Percentiles rank a stretch among this genome's conserved stretches.
phyloP scores from a whole-genome alignment of 2,797 vertebrate species.

The Takifugu ocellatus region DNA sequence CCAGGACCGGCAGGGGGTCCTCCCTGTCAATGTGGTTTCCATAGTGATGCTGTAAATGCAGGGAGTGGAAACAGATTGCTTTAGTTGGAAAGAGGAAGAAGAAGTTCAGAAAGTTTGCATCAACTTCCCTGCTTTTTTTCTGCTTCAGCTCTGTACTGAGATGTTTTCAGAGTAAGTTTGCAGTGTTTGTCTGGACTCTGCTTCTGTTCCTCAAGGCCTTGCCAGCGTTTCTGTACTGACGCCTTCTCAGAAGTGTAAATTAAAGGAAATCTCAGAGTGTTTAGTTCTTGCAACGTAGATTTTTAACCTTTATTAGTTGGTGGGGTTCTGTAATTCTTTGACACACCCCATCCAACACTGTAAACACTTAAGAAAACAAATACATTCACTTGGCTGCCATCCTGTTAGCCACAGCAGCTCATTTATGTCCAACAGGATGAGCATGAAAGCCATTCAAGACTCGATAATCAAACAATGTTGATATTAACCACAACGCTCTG shows the following conservation, averaged over 20 bases:
- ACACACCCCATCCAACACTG: neutral
- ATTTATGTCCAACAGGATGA: too few relatives aligned
- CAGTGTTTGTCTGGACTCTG: constrained; percentile 32
- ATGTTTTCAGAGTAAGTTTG: constrained; percentile 46
- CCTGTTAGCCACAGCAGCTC: too few relatives aligned
- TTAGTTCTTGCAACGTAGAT: constrained; percentile 1
- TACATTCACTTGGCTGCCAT: neutral
- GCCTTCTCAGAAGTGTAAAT: constrained; percentile 35
- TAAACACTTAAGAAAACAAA: neutral
- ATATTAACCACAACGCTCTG: too few relatives aligned
- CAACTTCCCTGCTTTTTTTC: constrained; percentile 50
- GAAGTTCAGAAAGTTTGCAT: constrained; percentile 61
- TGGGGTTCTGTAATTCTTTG: neutral
- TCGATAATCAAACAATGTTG: too few relatives aligned
- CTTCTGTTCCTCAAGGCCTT: constrained; percentile 23
- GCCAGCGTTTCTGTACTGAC: constrained; percentile 33
- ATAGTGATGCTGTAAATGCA: constrained; percentile 67
- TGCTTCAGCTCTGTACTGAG: neutral
- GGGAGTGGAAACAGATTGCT: constrained; percentile 71
- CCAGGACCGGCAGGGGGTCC: constrained; percentile 76
- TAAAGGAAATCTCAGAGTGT: constrained; percentile 28
- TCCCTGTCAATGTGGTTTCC: constrained; percentile 71
- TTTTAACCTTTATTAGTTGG: neutral
- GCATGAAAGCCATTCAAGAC: too few relatives aligned
- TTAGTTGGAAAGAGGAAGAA: constrained; percentile 42